Conservation (phyloP, 2,113 vertebrate species). For the Dolichallabes microphthalmus region DNA sequence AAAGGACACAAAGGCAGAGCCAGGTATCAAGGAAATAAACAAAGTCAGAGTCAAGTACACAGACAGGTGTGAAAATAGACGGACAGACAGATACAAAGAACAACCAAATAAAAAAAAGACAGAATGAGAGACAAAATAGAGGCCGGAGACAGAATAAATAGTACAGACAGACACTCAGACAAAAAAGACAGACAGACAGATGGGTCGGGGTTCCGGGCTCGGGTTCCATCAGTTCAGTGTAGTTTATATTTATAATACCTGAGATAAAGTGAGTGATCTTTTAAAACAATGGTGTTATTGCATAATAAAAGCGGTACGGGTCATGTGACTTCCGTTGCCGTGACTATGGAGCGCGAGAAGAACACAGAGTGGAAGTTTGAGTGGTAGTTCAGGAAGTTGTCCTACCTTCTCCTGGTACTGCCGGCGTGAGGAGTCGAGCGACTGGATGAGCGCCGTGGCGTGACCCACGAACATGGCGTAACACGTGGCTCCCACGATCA, state of each 20-base stretch:
- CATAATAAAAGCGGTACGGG: background rate
- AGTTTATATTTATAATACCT: too few species aligned
- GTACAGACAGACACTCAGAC: background rate
- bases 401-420: constrained; percentile 99
- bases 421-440: constrained; percentile 91
- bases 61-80: background rate
- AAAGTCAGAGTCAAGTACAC: too few species aligned
- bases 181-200: background rate
- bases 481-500: constrained; percentile 98
- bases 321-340: background rate
- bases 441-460: constrained; percentile 95
- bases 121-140: background rate
- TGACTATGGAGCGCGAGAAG: background rate
- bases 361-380: background rate
- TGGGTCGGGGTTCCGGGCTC: background rate
- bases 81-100: background rate
- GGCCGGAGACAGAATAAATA: background rate
- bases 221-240: background rate
- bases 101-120: too few species aligned
- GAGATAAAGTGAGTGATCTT: background rate
- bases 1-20: too few species aligned
- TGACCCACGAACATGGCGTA: constrained; percentile 99
- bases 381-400: background rate
- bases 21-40: too few species aligned
- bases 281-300: background rate